These are phyloP conservation scores for Verasper variegatus DNA, from an alignment of 2,113 vertebrate genomes.

Conservation along the genomic window DNA sequence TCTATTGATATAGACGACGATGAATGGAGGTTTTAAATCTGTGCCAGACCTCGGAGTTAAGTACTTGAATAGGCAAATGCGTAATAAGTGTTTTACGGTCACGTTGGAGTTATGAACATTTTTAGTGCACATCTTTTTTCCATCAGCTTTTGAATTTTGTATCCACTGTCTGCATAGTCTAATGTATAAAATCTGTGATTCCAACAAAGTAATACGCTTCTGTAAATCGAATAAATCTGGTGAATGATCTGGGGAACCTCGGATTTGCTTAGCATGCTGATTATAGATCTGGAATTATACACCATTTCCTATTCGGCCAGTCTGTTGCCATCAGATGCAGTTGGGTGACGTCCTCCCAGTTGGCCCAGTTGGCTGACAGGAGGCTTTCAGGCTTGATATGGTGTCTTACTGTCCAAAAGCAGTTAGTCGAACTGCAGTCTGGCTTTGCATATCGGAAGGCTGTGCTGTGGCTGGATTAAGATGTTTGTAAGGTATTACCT, in stretches of 20 bases:
- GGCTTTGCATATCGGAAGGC: not conserved
- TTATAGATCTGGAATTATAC: slow-evolving; percentile 23
- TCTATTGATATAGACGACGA: slow-evolving; percentile 61
- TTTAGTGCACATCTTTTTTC: not conserved
- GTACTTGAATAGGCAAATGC: slow-evolving; percentile 10
- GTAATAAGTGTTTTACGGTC: slow-evolving; percentile 19
- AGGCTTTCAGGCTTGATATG: slow-evolving; percentile 1
- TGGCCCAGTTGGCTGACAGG: slow-evolving; percentile 5
- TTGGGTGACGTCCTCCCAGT: slow-evolving; percentile 13
- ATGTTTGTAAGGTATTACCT: not conserved
- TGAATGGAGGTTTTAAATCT: slow-evolving; percentile 51
- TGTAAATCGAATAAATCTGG: not conserved
- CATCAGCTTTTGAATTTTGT: not conserved
- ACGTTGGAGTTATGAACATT: slow-evolving; percentile 1
- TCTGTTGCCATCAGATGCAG: slow-evolving; percentile 18
- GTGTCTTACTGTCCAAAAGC: slow-evolving; percentile 7
- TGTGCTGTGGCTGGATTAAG: slow-evolving; percentile 19
- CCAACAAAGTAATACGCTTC: not conserved
- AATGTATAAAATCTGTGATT: not conserved
- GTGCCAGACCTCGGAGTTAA: not conserved
- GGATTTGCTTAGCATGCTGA: not conserved
- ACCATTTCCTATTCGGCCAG: slow-evolving; percentile 17
- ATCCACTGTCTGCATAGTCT: not conserved
- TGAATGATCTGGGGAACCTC: not conserved
- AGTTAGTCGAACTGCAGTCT: not conserved